Evolutionary conservation across 2,888 invertebrate species (phyloP), one percentile per base, ranked within the genome.

Genomic region (Athalia circularis): DNA sequence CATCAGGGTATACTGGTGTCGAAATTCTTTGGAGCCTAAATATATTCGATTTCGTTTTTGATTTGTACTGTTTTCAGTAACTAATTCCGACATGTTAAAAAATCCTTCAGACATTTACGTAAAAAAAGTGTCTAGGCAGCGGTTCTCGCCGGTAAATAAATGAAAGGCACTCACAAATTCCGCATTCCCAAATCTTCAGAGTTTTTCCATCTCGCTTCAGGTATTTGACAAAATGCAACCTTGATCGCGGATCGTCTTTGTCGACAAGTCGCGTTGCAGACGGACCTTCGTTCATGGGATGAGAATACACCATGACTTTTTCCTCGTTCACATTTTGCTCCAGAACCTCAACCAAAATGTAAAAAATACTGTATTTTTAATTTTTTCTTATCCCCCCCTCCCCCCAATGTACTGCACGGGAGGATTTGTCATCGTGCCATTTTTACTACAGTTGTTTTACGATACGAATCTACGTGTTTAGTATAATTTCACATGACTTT

Each of bases 1-100:
- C 93, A 94, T 94, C 83, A 95, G 87, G 0, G 95, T 95, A 86
- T 95, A 95, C 84, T 95, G 95, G 87, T 95, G 95, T 76, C 94
- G 93, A 88, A 95, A 95, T 86, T 95, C 94, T 77, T 95, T 93
- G 43, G 93, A 91, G 89, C 95, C 95, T 95, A 75, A 48, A 50
- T 8, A 8, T 67, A 15, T 59, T 72, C 11, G 50, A 13, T 50
- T 50, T 13, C 6, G 29, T 75, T 75, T 62, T 47, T 29, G 29
- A 29, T 29, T 29, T 0, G 29, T 29, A 29, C 29, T 29, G 29
- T 0, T 29, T 29, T 29, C 29, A 29, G 29, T 29, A 29, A 29
- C 29, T 29, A 29, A 29, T 29, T 29, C 29, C 29, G 29, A 29
- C 29, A 29, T 29, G 29, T 29, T 29, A 29, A 29, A 29, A 29